phyloP scores from a whole-genome alignment of 2,888 invertebrate genomes.

The Drosophila suboccidentalis region DNA sequence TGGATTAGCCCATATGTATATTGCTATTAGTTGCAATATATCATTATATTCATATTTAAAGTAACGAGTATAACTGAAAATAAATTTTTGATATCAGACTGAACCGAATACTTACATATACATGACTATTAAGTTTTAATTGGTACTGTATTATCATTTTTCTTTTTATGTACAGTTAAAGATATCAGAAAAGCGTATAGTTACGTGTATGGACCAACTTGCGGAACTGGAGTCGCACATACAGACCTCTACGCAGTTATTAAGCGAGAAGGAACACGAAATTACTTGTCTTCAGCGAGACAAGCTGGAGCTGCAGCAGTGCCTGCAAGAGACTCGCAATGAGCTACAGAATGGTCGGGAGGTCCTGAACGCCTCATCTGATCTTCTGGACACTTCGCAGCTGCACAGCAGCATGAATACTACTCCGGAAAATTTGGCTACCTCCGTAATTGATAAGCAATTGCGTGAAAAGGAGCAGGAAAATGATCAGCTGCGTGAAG shows the following conservation, averaged over 20 bases:
- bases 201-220: slow-evolving; percentile 66
- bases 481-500: slow-evolving; percentile 67
- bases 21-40: too few species aligned
- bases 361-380: slow-evolving; percentile 77
- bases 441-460: slow-evolving; percentile 84
- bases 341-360: slow-evolving; percentile 63
- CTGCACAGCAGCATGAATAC: slow-evolving; percentile 68
- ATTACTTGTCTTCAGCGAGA: slow-evolving; percentile 71
- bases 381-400: slow-evolving; percentile 77
- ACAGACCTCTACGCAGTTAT: slow-evolving; percentile 50
- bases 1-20: too few species aligned
- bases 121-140: neutral
- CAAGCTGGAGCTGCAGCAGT: slow-evolving; percentile 81
- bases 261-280: slow-evolving; percentile 57
- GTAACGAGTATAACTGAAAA: too few species aligned
- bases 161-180: slow-evolving; percentile 54
- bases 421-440: slow-evolving; percentile 83
- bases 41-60: too few species aligned
- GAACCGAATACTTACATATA: too few species aligned
- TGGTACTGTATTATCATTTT: neutral
- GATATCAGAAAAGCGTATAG: slow-evolving; percentile 65
- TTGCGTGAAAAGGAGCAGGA: slow-evolving; percentile 84
- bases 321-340: slow-evolving; percentile 78
- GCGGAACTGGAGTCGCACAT: slow-evolving; percentile 70
- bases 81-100: too few species aligned